Percentiles rank a stretch among this genome's conserved stretches.
Conservation (phyloP, 2,888 invertebrate species). For the Eupeodes luniger region DNA sequence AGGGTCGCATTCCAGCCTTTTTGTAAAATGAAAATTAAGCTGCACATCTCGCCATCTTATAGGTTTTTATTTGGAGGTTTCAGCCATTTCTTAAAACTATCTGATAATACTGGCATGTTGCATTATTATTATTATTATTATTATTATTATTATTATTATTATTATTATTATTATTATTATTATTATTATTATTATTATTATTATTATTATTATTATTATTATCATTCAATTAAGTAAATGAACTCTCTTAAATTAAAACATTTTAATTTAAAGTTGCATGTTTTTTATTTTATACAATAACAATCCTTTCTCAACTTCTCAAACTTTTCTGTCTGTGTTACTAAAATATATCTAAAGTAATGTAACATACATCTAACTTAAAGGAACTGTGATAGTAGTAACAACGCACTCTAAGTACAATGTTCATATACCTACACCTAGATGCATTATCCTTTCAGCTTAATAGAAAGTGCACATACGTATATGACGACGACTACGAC, state of each 20-base stretch:
- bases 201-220: no score
- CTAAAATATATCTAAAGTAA: not conserved
- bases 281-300: conserved; percentile 59
- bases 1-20: no score
- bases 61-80: no score
- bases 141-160: no score
- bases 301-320: conserved; percentile 29
- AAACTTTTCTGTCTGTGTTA: not conserved
- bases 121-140: no score
- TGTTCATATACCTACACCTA: not conserved
- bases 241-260: conserved; percentile 28
- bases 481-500: not conserved
- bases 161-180: no score
- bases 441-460: conserved; percentile 73
- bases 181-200: no score
- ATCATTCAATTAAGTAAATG: conserved; percentile 22
- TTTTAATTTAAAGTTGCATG: conserved; percentile 47
- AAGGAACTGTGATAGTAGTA: conserved; percentile 48
- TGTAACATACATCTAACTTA: not conserved
- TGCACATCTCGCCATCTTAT: no score
- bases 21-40: no score
- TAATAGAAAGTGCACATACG: conserved; percentile 50
- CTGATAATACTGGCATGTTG: no score
- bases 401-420: conserved; percentile 15
- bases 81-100: no score